Conservation (phyloP, 1,140 invertebrate species). For the Dendroctonus ponderosae region DNA sequence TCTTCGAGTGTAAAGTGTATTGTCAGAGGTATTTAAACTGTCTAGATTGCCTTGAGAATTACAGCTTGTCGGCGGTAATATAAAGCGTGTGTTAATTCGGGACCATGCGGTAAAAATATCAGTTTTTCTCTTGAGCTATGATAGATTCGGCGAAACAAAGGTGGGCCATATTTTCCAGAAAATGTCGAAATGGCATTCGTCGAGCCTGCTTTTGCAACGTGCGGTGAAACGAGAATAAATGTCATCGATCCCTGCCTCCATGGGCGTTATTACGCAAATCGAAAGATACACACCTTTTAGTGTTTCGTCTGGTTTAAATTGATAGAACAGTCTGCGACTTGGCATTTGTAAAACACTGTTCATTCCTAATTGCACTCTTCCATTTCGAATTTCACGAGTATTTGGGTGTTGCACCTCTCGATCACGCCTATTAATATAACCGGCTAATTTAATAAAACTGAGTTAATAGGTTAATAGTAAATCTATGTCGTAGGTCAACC, state of each 20-base stretch:
- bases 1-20: neutral
- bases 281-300: neutral
- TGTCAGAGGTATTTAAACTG: slow-evolving; percentile 8
- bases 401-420: too few species aligned
- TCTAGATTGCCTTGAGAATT: slow-evolving; percentile 9
- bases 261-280: slow-evolving; percentile 1
- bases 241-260: slow-evolving; percentile 13
- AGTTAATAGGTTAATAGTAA: slow-evolving; percentile 6
- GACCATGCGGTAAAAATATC: too few species aligned
- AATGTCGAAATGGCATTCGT: slow-evolving; percentile 6
- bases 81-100: too few species aligned
- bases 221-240: slow-evolving; percentile 4
- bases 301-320: slow-evolving; percentile 1
- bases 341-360: too few species aligned
- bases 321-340: too few species aligned
- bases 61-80: too few species aligned
- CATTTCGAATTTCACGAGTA: too few species aligned
- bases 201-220: slow-evolving; percentile 2
- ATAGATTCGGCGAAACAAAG: too few species aligned
- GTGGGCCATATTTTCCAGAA: neutral
- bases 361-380: too few species aligned
- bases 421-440: too few species aligned
- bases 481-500: slow-evolving; percentile 17
- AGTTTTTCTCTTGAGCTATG: too few species aligned
- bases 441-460: too few species aligned